phyloP scores from a whole-genome alignment of 2,113 vertebrate species.

The Pseudorectes ferrugineus region DNA sequence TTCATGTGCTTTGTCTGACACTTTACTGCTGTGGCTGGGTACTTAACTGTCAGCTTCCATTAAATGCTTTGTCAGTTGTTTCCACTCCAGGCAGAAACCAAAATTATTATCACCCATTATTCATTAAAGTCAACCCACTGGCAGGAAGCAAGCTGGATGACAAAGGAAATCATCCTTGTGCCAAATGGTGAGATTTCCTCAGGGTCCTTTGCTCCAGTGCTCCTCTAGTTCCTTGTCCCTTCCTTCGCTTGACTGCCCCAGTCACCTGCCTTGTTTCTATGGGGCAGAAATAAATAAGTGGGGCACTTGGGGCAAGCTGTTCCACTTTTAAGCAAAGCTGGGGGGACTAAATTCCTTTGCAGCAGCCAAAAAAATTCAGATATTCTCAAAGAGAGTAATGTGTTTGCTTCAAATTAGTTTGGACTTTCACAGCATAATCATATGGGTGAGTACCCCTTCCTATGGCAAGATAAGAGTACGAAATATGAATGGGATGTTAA shows the following conservation, averaged over 20 bases:
- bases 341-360: background rate
- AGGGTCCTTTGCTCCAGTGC: background rate
- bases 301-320: background rate
- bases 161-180: conserved; percentile 38
- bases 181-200: conserved; percentile 19
- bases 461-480: background rate
- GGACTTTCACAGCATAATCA: background rate
- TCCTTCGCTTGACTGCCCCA: background rate
- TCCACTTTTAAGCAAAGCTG: background rate
- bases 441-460: background rate
- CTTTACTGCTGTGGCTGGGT: conserved; percentile 62
- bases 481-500: background rate
- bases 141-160: conserved; percentile 17
- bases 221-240: background rate
- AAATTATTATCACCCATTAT: conserved; percentile 54
- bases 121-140: background rate
- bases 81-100: conserved; percentile 21
- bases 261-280: background rate
- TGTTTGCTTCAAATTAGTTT: background rate
- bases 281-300: background rate
- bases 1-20: conserved; percentile 68
- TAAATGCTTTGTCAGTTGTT: conserved; percentile 53
- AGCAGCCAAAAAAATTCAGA: background rate
- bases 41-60: conserved; percentile 72
- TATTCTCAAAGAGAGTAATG: background rate